Percentiles rank a stretch among this genome's conserved stretches.
Conservation (phyloP, 2,113 vertebrate genomes). For the Pandion haliaetus region DNA sequence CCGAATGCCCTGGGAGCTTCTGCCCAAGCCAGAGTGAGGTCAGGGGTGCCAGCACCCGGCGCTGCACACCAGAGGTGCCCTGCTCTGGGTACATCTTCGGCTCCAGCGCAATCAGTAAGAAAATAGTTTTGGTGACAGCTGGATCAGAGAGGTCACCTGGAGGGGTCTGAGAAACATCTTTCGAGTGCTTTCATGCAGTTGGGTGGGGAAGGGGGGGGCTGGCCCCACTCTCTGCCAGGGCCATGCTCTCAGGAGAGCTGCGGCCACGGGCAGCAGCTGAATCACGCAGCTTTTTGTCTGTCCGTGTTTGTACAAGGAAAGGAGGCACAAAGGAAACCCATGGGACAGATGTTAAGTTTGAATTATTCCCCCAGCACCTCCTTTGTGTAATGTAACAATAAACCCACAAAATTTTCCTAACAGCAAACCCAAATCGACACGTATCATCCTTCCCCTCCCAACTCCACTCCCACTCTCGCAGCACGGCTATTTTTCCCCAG, state of each 20-base stretch:
- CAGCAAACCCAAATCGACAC: neutral
- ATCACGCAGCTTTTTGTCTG: neutral
- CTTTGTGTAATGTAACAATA: neutral
- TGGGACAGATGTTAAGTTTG: rapidly evolving
- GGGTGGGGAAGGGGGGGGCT: no score
- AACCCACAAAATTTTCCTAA: neutral
- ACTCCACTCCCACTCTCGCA: neutral
- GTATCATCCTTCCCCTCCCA: neutral
- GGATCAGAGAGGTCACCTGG: neutral
- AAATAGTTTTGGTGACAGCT: neutral
- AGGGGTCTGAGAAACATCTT: neutral
- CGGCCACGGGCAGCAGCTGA: neutral
- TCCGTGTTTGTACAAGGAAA: neutral
- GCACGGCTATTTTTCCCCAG: neutral
- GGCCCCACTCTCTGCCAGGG: neutral
- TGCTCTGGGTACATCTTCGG: neutral
- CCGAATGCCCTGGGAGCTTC: neutral
- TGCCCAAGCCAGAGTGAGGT: rapidly evolving
- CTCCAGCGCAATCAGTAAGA: neutral
- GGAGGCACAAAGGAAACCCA: neutral
- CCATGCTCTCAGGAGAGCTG: neutral
- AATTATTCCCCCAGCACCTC: neutral
- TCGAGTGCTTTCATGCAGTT: rapidly evolving
- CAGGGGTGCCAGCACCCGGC: neutral
- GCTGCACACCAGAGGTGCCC: neutral